phyloP scores from a whole-genome alignment of 1,140 invertebrate genomes.

The Philopotamus ludificatus region DNA sequence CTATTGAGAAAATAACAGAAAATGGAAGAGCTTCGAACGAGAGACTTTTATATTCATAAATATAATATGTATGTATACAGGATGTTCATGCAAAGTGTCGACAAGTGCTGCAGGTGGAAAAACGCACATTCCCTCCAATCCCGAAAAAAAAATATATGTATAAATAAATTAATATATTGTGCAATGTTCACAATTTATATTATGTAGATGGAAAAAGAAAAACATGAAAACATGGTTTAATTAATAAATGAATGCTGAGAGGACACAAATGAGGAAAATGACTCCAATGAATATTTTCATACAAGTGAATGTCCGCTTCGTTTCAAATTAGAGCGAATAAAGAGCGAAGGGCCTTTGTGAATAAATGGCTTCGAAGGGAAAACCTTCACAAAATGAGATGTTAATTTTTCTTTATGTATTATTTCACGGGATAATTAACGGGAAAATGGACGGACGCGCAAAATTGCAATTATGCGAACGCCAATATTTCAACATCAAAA shows the following conservation, averaged over 20 bases:
- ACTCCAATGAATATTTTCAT: background rate
- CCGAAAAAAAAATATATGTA: too few species aligned
- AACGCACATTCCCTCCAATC: too few species aligned
- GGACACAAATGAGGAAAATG: background rate
- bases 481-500: background rate
- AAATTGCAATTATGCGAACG: background rate
- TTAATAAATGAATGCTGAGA: background rate
- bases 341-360: too few species aligned
- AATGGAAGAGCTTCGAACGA: slow-evolving; percentile 12
- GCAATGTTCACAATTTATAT: too few species aligned
- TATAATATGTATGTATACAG: background rate
- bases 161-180: too few species aligned
- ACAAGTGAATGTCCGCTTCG: too few species aligned
- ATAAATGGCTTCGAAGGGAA: background rate
- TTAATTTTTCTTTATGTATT: background rate
- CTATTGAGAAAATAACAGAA: slow-evolving; percentile 32
- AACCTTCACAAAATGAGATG: background rate
- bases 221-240: too few species aligned
- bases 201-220: too few species aligned
- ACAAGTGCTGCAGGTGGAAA: too few species aligned
- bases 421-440: background rate
- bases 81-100: too few species aligned
- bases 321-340: too few species aligned
- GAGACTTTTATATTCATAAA: background rate
- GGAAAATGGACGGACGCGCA: background rate